These are phyloP conservation scores for Palythoa grandis DNA, from an alignment of 92 coral and sea anemone species.

Conservation along the genomic window DNA sequence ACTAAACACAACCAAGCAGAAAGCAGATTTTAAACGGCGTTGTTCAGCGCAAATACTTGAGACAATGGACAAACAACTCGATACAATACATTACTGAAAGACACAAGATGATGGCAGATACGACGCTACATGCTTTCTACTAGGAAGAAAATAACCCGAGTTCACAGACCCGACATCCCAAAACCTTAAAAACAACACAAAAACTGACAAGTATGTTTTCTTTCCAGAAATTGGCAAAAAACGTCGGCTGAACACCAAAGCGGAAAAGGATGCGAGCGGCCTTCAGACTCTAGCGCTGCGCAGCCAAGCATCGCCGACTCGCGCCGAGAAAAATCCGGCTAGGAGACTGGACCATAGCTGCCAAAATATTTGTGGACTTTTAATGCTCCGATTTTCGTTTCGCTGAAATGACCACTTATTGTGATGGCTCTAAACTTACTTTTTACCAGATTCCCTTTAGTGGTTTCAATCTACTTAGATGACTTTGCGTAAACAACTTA, in stretches of 20 bases:
- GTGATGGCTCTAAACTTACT: background rate
- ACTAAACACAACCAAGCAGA: no score
- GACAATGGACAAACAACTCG: no score
- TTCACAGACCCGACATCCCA: background rate
- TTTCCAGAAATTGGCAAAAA: constrained; percentile 40
- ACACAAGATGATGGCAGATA: background rate
- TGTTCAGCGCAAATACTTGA: no score
- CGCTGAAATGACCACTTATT: background rate
- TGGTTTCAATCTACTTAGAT: no score
- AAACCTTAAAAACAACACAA: background rate
- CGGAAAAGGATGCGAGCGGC: constrained; percentile 20
- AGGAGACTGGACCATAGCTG: background rate
- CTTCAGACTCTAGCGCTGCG: constrained; percentile 14
- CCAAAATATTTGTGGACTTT: background rate
- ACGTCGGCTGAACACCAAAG: background rate
- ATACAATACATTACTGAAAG: no score
- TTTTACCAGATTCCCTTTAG: background rate
- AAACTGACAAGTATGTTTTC: constrained; percentile 24
- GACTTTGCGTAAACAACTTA: no score
- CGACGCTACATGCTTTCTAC: background rate
- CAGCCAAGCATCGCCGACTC: constrained; percentile 14
- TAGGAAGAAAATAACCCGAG: background rate
- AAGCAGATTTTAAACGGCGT: no score
- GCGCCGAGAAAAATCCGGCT: background rate
- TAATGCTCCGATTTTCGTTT: no score